A percentile compares a stretch with the other conserved stretches of the same genome.
Evolutionary conservation across 1,140 invertebrate species (phyloP).

Genomic region (Lepidurus packardi): DNA sequence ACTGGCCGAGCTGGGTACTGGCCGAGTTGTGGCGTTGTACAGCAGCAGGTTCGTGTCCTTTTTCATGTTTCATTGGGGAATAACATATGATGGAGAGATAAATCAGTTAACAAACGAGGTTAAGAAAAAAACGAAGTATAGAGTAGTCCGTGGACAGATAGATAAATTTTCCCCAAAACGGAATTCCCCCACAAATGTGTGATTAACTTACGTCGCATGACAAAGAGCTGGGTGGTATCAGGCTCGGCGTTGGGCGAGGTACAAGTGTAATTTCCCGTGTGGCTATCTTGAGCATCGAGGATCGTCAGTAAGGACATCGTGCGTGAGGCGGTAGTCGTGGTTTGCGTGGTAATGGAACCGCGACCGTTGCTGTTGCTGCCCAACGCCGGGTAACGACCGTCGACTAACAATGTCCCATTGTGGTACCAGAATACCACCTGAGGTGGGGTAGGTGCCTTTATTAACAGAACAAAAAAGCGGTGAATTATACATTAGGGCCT

Average conservation of each 20-base stretch:
- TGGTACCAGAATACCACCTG: constrained; percentile 89
- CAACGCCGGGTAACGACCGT: constrained; percentile 64
- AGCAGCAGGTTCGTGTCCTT: constrained; percentile 23
- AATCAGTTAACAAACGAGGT: not conserved
- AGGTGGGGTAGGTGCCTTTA: constrained; percentile 76
- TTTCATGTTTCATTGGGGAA: not conserved
- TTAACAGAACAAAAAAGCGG: constrained; percentile 36
- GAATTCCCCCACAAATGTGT: not conserved
- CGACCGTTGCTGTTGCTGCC: constrained; percentile 48
- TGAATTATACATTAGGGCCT: not conserved
- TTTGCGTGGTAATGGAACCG: constrained; percentile 37
- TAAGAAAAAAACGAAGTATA: not conserved
- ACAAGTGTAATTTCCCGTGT: constrained; percentile 50
- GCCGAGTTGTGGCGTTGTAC: not conserved
- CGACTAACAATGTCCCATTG: constrained; percentile 87
- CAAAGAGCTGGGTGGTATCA: constrained; percentile 35
- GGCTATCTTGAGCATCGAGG: constrained; percentile 70
- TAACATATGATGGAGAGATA: not conserved
- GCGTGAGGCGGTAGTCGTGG: constrained; percentile 62
- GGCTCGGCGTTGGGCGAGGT: constrained; percentile 32
- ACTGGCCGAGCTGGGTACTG: not conserved
- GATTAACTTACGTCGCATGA: constrained; percentile 32
- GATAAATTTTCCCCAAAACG: not conserved
- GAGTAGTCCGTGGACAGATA: not conserved
- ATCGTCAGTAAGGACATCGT: constrained; percentile 57